Conservation (phyloP, 1,140 invertebrate genomes). For the Tyrophagus putrescentiae region DNA sequence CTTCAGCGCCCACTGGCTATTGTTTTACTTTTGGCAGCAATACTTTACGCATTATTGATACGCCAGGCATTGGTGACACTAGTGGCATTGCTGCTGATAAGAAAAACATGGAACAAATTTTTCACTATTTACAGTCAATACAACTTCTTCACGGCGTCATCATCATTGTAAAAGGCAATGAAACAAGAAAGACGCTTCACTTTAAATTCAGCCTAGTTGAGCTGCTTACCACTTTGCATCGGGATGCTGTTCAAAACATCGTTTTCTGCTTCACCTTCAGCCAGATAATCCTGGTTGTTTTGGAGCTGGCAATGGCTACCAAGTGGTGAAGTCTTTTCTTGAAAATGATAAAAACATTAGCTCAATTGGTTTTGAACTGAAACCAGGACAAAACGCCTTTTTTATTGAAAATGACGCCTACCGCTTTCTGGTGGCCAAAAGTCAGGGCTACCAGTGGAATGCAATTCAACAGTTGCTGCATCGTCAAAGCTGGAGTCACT, state of each 20-base stretch:
- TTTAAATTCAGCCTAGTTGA: constrained; percentile 23
- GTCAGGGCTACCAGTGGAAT: background rate
- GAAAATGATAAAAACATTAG: background rate
- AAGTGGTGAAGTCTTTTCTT: background rate
- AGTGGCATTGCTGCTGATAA: constrained; percentile 25
- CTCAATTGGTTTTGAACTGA: background rate
- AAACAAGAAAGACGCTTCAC: background rate
- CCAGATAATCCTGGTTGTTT: too few relatives aligned
- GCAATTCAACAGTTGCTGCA: too few relatives aligned
- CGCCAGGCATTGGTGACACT: constrained; percentile 26
- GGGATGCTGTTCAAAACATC: constrained; percentile 28
- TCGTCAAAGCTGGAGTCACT: too few relatives aligned
- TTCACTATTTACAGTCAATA: constrained; percentile 14
- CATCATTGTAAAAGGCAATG: constrained; percentile 27
- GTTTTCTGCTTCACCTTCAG: constrained; percentile 26
- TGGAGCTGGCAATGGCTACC: background rate
- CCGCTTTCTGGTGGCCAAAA: background rate
- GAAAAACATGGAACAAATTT: constrained; percentile 24
- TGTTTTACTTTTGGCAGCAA: background rate
- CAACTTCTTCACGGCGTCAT: constrained; percentile 25
- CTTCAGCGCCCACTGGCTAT: background rate
- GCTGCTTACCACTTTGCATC: constrained; percentile 26
- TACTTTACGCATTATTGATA: constrained; percentile 23
- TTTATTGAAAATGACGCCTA: too few relatives aligned
- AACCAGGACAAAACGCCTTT: background rate